A percentile compares a stretch with the other conserved stretches of the same genome.
Conservation (phyloP, 2,113 vertebrate genomes). For the Boleophthalmus pectinirostris region DNA sequence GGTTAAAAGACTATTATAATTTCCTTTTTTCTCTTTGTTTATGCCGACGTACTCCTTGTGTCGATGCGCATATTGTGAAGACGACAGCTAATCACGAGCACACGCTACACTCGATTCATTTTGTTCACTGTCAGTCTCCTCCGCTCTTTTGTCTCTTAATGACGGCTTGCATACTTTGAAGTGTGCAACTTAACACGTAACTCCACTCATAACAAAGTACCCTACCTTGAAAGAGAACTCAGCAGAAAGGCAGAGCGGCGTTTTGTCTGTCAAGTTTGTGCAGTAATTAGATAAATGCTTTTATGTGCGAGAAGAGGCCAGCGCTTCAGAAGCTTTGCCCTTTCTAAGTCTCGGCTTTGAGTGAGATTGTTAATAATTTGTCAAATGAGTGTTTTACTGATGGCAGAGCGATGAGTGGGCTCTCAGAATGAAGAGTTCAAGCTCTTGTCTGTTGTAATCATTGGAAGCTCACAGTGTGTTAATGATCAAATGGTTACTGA, state of each 20-base stretch:
- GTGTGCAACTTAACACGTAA: neutral
- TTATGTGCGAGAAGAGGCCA: neutral
- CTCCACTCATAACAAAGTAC: neutral
- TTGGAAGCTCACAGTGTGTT: neutral
- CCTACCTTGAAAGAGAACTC: neutral
- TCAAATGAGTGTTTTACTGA: conserved; percentile 2
- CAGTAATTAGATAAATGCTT: conserved; percentile 2
- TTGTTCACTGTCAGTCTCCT: neutral
- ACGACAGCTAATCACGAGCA: neutral
- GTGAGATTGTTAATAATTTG: neutral
- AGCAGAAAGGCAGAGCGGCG: neutral
- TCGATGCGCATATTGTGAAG: neutral
- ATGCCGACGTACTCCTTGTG: neutral
- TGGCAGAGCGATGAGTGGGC: neutral
- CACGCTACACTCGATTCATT: neutral
- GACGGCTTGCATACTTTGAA: neutral
- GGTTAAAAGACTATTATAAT: neutral
- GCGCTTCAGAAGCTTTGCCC: neutral
- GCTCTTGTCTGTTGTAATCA: neutral
- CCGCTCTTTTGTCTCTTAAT: neutral
- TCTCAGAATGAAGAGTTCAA: neutral
- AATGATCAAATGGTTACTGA: neutral
- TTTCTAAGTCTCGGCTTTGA: neutral
- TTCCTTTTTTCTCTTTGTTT: neutral
- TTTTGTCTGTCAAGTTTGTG: neutral